Base-by-base conservation (phyloP, 2,113 vertebrate species). In the Gobius niger region DNA sequence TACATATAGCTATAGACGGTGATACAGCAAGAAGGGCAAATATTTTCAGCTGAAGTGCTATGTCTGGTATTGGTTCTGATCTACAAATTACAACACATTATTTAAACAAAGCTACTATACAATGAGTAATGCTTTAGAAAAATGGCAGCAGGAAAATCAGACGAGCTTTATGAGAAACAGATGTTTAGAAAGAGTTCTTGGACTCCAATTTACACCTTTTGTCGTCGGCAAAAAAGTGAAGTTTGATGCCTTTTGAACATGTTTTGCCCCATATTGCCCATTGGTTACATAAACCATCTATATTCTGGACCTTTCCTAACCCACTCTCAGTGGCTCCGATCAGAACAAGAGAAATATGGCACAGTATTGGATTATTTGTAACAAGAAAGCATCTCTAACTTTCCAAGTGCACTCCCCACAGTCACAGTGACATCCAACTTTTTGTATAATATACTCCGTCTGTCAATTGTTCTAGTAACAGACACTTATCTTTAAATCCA, bases 1-100 rank as follows among this genome's bases (percentile, higher is more conserved):
- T 69, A 69, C 51, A 68, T 47, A 65, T 73, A 70, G 16, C 51
- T 40, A 68, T 47, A 69, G 47, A 41, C 49, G 13, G 57, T 47
- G 62, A 11, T 24, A 1, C 51, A 19, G 56, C 12, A 63, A 14
- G 7, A 57, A 41, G 5, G 10, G 12, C 51, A 18, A 53, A 53
- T 56, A 34, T 15, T 57, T 57, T 40, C 12, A 24, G 34, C 9
- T 10, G 13, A 40, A 57, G 19, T 40, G 61, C 51, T 5, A 15
- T 14, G 10, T 16, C 40, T 44, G 40, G 9, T n/a, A 16, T 44
- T 41, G 15, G 4, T 15, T 16, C 40, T 60, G 40, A 60, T 14
- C 34, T 41, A 60, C 14, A 44, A 6, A n/a, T 60, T 60, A 42
- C 4, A 5, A 12, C 12, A 54, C 10, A 54, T 18, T 40, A 60